Base-by-base conservation (phyloP, 2,888 invertebrate species). In the Dichetophora obliterata region DNA sequence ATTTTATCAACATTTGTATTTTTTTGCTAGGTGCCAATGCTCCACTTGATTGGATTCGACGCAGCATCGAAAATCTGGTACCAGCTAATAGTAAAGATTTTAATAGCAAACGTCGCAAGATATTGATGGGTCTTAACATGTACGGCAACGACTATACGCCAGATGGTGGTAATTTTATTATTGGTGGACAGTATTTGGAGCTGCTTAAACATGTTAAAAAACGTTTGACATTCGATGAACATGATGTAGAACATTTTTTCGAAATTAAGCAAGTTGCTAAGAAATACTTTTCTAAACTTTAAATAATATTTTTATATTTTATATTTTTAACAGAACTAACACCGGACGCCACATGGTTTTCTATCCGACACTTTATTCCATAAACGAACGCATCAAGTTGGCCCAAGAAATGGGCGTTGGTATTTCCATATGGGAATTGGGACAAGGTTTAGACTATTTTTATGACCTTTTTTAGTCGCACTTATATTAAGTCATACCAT, bases 381-480 rank as follows among this genome's bases (percentile, higher is more conserved):
- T 98, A 81, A 91, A 95, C 80, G 91, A 92, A 86, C 91, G 98
- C 81, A 90, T 98, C 19, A 93, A 96, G 77, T 90, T 98, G 68
- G 96, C 96, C 0, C 90, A 91, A 76, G 92, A 95, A 86, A 91
- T 96, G 72, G 95, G 95, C 9, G 94, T 94, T 3, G 97, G 98
- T 0, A 91, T 98, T 63, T 95, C 97, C 0, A 93, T 98, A 83
- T 98, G 98, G 98, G 98, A 98, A 87, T 90, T 98, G n/a, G 98
- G 98, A 0, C 98, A 98, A 90, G 98, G 98, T 27, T 90, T 98
- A 22, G 95, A 97, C 89, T 98, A 96, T 88, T 98, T 98, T 89
- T 98, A 97, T 88, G 98, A 98, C 91, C 91, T 96, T 79, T 91
- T 96, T 81, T 95, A 91, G 92, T 78, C 77, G 63, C 75, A 27